Evolutionary conservation across 2,888 invertebrate genomes (phyloP).

Genomic region (Drosophila suboccidentalis): DNA sequence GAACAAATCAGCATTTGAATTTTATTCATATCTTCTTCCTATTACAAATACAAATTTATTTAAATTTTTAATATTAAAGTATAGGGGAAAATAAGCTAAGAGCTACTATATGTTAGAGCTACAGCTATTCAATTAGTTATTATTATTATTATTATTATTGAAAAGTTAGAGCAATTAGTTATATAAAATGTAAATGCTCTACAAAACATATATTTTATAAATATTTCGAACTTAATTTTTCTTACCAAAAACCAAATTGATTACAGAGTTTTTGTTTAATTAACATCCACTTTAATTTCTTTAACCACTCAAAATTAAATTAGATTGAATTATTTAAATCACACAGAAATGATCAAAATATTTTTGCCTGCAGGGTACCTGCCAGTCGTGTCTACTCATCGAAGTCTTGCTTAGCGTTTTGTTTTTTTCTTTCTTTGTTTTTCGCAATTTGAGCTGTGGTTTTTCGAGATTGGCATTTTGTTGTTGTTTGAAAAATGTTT

Average conservation of each 20-base stretch:
- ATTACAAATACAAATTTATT: too few species aligned
- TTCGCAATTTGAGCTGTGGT: constrained; percentile 45
- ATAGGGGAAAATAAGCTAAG: too few species aligned
- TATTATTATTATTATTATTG: too few species aligned
- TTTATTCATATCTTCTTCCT: too few species aligned
- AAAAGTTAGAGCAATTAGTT: too few species aligned
- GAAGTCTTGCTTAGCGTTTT: neutral
- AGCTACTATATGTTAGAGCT: neutral
- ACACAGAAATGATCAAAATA: neutral
- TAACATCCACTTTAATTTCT: too few species aligned
- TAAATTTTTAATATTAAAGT: too few species aligned
- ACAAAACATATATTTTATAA: too few species aligned
- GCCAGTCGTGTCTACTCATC: neutral
- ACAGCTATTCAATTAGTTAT: neutral
- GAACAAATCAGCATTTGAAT: too few species aligned
- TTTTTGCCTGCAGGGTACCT: neutral
- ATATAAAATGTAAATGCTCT: neutral
- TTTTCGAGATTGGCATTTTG: constrained; percentile 13
- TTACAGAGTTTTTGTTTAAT: too few species aligned
- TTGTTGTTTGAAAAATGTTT: constrained; percentile 37
- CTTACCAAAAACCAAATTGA: too few species aligned
- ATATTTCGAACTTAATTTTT: too few species aligned
- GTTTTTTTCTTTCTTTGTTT: constrained; percentile 15
- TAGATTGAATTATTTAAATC: neutral
- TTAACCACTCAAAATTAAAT: neutral